These are phyloP conservation scores for Ophion ellenae DNA, from an alignment of 2,888 invertebrate genomes.

Conservation along the genomic window DNA sequence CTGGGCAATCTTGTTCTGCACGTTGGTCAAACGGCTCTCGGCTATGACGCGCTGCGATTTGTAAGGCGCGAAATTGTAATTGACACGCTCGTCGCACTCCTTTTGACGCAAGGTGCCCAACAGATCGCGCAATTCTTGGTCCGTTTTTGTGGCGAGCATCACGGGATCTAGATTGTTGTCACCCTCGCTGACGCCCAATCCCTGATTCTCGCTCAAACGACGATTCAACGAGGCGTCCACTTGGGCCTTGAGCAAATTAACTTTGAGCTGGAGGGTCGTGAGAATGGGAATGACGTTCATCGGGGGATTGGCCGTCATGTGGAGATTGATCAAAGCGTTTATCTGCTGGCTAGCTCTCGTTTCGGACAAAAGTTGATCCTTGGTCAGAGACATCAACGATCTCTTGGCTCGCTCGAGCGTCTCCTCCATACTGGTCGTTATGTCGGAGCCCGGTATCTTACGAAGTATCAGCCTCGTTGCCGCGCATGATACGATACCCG, in stretches of 20 bases:
- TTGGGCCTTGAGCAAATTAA: slow-evolving; percentile 77
- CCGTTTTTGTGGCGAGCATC: slow-evolving; percentile 74
- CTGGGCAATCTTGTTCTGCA: slow-evolving; percentile 78
- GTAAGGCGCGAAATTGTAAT: slow-evolving; percentile 77
- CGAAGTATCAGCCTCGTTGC: slow-evolving; percentile 77
- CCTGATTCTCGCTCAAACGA: slow-evolving; percentile 76
- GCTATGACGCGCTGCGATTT: slow-evolving; percentile 76
- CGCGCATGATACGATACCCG: slow-evolving; percentile 78
- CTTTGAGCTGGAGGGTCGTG: slow-evolving; percentile 79
- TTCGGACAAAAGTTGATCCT: slow-evolving; percentile 79
- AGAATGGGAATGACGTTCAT: slow-evolving; percentile 76
- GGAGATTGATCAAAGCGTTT: slow-evolving; percentile 78
- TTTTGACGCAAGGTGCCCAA: slow-evolving; percentile 74
- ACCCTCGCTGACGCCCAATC: slow-evolving; percentile 70
- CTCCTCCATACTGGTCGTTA: slow-evolving; percentile 76
- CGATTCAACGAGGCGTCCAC: slow-evolving; percentile 76
- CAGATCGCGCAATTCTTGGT: slow-evolving; percentile 78
- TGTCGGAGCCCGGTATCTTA: slow-evolving; percentile 77
- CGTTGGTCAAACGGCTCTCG: slow-evolving; percentile 74
- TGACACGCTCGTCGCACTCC: slow-evolving; percentile 79
- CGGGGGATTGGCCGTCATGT: slow-evolving; percentile 77
- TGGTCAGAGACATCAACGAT: slow-evolving; percentile 71
- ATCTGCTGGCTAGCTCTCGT: slow-evolving; percentile 77
- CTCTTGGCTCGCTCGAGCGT: slow-evolving; percentile 76
- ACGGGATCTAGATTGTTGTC: slow-evolving; percentile 72